Base-by-base conservation (phyloP, 2,888 invertebrate species). In the Microplitis deprimator region DNA sequence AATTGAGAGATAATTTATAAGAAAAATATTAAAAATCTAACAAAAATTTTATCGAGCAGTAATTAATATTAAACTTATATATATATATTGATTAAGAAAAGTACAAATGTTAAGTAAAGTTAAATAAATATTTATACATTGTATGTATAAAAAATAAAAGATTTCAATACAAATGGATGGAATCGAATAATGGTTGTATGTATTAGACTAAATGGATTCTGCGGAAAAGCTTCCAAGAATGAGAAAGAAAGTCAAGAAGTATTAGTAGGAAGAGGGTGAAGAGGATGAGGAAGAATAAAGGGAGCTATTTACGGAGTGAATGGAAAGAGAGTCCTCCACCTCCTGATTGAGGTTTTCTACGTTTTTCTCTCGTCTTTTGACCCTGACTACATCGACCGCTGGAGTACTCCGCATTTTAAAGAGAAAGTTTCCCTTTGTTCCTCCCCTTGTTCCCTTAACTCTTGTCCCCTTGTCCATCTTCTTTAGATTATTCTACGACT, bases 371-470 rank as follows among this genome's bases (percentile, higher is more conserved):
- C 65, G 71, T 50, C 79, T 78, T 78, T 76, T 80, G 67, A 71
- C 74, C 73, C 73, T 75, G 80, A 77, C 79, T 87, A 87, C 86
- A 87, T 87, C 86, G 87, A 86, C 84, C 87, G 83, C 70, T 64
- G 60, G 83, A 78, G 86, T 84, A 87, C 87, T 88, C 85, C 87
- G 88, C 87, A 89, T 89, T 89, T 89, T 89, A 88, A 89, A 88
- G 86, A 85, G 86, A 87, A 89, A 89, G 89, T 89, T 89, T 89
- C 85, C 85, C 87, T 88, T 88, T 86, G 84, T 84, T 84, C 86
- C 84, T 40, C 69, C 78, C 62, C 64, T 70, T 67, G 72, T 73
- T 69, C 68, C 29, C 65, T 61, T 40, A 60, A 16, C 61, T 74
- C 69, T 77, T 62, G 68, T 69, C 79, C 69, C 59, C 64, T 68